Base-by-base conservation (phyloP, 2,888 invertebrate species). In the Xestia sexstrigata region DNA sequence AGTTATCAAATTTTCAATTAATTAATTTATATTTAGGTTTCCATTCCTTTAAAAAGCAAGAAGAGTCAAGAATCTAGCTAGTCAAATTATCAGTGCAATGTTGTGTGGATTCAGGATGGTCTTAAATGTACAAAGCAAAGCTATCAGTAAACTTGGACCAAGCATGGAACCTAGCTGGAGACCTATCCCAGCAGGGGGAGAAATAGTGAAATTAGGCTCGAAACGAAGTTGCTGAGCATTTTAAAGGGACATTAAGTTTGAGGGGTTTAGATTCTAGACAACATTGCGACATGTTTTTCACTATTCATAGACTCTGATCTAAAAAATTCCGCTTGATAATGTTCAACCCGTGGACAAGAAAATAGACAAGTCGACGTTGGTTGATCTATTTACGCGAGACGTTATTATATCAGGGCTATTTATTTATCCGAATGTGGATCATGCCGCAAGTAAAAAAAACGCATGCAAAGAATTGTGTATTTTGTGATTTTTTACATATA, bases 321-420 rank as follows among this genome's bases (percentile, higher is more conserved):
- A 76, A 78, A 67, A 77, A 65, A 76, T 23, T 47, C 66, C 3
- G n/a, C 49, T 42, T 66, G 13, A 58, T 72, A 39, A 76, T 74
- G 63, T 58, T 60, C 65, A 68, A 70, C n/a, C 35, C 39, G 30
- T 58, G 26, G 39, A 70, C 55, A 74, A 78, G 35, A 76, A 82
- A 70, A 70, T 81, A 67, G 70, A 39, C 39, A 69, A n/a, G 26
- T 63, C 65, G 20, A 72, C 49, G 65, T 45, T 74, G 75, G 84
- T 76, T 86, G 83, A 81, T 88, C 78, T 86, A 83, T 78, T 83
- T 83, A 81, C 26, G 42, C 52, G 52, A 79, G 49, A 79, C 60
- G 17, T 78, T 75, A 78, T 73, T 71, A 78, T 81, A 82, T 75
- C 63, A 78, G 71, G 35, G 65, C 74, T 85, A 80, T 80, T 78